Percentiles rank a stretch among this genome's conserved stretches.
These are phyloP conservation scores for Dinomys branickii DNA, from an alignment of 2,113 vertebrate genomes.

Conservation along the genomic window DNA sequence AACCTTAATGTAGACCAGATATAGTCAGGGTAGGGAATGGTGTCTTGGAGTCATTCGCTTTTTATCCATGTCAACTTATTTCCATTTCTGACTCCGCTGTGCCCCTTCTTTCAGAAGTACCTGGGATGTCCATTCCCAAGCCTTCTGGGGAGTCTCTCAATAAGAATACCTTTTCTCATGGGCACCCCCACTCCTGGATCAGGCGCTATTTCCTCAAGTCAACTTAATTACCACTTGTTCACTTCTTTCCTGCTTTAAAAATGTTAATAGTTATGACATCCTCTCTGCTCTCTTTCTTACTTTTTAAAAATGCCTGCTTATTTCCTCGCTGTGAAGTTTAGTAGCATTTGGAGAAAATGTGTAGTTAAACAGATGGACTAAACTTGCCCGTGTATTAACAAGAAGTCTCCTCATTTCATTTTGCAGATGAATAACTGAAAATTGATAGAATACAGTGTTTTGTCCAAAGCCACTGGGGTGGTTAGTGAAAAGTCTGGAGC, in stretches of 20 bases:
- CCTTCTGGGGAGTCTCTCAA: not conserved
- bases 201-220: not conserved
- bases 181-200: not conserved
- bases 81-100: not conserved
- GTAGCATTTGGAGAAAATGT: not conserved
- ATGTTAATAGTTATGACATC: not conserved
- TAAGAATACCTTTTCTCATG: not conserved
- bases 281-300: not conserved
- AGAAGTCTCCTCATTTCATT: not conserved
- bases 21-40: not conserved
- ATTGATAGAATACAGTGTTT: not conserved
- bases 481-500: not conserved
- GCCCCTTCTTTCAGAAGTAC: not conserved
- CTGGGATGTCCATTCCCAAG: not conserved
- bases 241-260: not conserved
- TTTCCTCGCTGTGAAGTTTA: not conserved
- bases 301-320: not conserved
- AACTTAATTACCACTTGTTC: not conserved
- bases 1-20: not conserved
- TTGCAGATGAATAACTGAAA: conserved; percentile 1
- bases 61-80: not conserved
- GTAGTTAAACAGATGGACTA: not conserved
- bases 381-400: not conserved
- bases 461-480: not conserved
- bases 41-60: not conserved